Evolutionary conservation across 1,140 invertebrate species (phyloP).

Genomic region (Brachionus sp.): DNA sequence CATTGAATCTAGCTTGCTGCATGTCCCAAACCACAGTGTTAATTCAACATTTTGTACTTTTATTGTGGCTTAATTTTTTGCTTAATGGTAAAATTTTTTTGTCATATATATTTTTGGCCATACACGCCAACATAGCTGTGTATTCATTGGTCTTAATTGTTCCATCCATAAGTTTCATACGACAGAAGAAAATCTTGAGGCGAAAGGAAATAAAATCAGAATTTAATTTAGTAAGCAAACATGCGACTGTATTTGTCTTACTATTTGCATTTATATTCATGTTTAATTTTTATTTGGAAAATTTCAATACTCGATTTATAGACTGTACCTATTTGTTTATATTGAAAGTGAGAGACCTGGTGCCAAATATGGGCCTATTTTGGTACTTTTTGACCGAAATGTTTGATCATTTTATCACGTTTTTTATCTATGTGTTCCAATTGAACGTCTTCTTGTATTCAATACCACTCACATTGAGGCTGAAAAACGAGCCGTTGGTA

Average conservation of each 20-base stretch:
- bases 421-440: constrained; percentile 94
- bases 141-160: constrained; percentile 80
- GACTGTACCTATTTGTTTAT: constrained; percentile 51
- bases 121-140: constrained; percentile 76
- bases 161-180: constrained; percentile 67
- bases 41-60: constrained; percentile 69
- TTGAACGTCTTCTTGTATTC: constrained; percentile 90
- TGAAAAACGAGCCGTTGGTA: constrained; percentile 77
- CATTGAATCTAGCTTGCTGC: constrained; percentile 82
- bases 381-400: constrained; percentile 99
- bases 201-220: constrained; percentile 49
- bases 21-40: constrained; percentile 84
- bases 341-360: constrained; percentile 77
- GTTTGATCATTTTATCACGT: constrained; percentile 93
- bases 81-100: constrained; percentile 59
- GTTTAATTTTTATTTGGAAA: constrained; percentile 56
- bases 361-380: constrained; percentile 93
- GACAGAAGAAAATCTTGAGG: neutral
- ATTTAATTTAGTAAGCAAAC: constrained; percentile 69
- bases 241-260: constrained; percentile 63
- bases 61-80: constrained; percentile 49
- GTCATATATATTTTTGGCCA: constrained; percentile 68
- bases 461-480: constrained; percentile 76
- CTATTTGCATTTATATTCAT: neutral
- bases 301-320: constrained; percentile 17